Base-by-base conservation (phyloP, 2,888 invertebrate species). In the Liopterus haemorrhoidalis region DNA sequence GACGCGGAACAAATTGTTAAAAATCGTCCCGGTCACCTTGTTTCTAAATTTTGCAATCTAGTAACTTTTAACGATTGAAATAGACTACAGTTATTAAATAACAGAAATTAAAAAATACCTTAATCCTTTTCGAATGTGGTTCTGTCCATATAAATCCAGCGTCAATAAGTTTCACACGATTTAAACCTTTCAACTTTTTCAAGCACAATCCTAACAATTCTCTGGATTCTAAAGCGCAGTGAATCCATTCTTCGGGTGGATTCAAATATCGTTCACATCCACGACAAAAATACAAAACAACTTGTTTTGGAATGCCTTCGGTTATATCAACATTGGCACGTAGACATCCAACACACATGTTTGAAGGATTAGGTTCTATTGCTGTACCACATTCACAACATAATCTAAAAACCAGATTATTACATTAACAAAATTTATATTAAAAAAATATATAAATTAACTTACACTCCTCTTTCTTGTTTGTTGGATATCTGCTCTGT, bases 71-170 rank as follows among this genome's bases (percentile, higher is more conserved):
- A 3, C 31, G 21, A 8, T 28, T 19, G 16, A 16, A 36, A 15
- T 38, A 24, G n/a, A 27, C n/a, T 12, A 18, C 30, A 16, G 16
- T 14, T 21, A 21, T 15, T 3, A 22, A 24, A 40, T 22, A 30
- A 40, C 2, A 20, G 33, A 41, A n/a, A 9, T 36, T 19, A 33
- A 40, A 37, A 41, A 2, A 45, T 49, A 93, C 86, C 74, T 96
- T 97, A 40, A 99, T 82, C 53, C 99, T 78, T 68, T 92, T 95
- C 1, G 97, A 99, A 73, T 99, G 99, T 24, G 96, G 94, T 64
- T 99, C 99, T 6, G 99, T 99, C 97, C 97, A 99, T 3, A 95
- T 80, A 72, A 99, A 99, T 1, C 86, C 84, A 27, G 99, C 99
- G 75, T 99, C 97, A 41, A 96, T 75, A 11, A 99, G 72, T 61